Conservation (phyloP, 2,888 invertebrate genomes). For the Homarus gammarus region DNA sequence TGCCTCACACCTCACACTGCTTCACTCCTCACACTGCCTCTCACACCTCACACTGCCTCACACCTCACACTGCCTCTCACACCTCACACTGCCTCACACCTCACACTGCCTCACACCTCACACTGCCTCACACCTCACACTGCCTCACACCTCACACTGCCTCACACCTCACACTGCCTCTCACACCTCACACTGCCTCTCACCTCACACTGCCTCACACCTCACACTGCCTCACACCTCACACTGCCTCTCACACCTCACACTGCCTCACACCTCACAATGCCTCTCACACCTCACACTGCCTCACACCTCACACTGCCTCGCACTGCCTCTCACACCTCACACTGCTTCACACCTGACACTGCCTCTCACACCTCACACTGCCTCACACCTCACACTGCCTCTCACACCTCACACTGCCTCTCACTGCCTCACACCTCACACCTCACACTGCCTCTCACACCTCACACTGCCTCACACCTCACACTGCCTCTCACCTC, state of each 20-base stretch:
- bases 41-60: not conserved
- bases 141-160: not conserved
- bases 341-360: not conserved
- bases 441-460: not conserved
- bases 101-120: not conserved
- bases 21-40: too few relatives aligned
- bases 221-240: not conserved
- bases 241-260: not conserved
- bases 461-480: not conserved
- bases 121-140: too few relatives aligned
- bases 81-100: not conserved
- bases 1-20: too few relatives aligned
- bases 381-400: not conserved
- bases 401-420: not conserved
- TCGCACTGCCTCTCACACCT: too few relatives aligned
- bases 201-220: too few relatives aligned
- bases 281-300: not conserved
- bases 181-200: too few relatives aligned
- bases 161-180: not conserved
- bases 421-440: too few relatives aligned
- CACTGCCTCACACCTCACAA: not conserved
- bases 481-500: too few relatives aligned
- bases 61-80: not conserved
- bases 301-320: too few relatives aligned
- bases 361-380: not conserved